Conservation (phyloP, 2,113 vertebrate genomes). For the Furnarius figulus region DNA sequence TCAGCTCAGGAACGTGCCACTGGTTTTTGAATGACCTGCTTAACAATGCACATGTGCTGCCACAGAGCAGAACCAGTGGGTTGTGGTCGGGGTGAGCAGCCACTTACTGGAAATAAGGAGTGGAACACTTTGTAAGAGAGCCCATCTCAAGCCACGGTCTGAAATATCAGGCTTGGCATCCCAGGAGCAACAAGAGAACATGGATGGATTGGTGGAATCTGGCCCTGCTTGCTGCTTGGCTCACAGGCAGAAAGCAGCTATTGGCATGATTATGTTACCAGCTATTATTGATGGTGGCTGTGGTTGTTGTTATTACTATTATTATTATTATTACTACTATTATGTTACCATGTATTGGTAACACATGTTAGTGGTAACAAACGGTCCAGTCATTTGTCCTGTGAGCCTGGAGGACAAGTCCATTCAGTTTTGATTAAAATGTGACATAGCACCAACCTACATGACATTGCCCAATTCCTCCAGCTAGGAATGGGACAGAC, state of each 20-base stretch:
- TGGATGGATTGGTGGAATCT: accelerated
- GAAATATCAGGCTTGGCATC: background rate
- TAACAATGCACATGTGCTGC: background rate
- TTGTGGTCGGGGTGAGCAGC: background rate
- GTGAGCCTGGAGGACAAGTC: background rate
- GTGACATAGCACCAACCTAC: background rate
- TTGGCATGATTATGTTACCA: background rate
- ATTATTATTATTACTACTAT: too few relatives aligned
- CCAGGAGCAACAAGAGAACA: background rate
- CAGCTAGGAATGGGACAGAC: background rate
- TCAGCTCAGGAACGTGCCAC: background rate
- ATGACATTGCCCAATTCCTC: background rate
- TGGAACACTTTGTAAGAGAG: background rate
- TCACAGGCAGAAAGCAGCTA: background rate
- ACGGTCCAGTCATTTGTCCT: background rate
- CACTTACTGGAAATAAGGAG: background rate
- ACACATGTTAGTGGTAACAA: background rate
- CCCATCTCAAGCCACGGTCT: too few relatives aligned
- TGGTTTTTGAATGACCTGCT: background rate
- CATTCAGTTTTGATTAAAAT: background rate
- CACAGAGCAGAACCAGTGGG: background rate
- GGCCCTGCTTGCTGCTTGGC: background rate
- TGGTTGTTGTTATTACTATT: too few relatives aligned
- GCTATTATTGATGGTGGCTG: background rate
- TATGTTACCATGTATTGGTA: background rate